These are phyloP conservation scores for Uropsilus gracilis DNA, from an alignment of 2,113 vertebrate genomes.

Conservation along the genomic window DNA sequence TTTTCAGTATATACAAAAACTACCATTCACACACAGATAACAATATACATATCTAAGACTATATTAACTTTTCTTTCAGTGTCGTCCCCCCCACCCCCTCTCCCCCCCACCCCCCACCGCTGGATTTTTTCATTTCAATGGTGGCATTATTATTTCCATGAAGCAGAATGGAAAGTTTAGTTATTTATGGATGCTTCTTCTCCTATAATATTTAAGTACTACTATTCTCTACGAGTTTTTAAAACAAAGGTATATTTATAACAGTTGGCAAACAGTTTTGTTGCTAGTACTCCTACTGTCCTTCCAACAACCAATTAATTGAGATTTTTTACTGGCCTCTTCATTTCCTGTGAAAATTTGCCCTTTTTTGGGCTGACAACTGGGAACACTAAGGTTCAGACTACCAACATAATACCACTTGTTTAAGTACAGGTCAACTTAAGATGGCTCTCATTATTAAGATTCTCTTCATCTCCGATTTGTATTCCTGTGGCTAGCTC, in stretches of 20 bases:
- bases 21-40: neutral
- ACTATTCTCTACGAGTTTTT: neutral
- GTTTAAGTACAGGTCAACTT: neutral
- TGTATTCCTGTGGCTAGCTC: neutral
- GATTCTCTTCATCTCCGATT: neutral
- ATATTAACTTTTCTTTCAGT: neutral
- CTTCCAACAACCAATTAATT: neutral
- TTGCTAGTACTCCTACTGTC: neutral
- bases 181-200: conserved; percentile 23
- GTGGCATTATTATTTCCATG: conserved; percentile 11
- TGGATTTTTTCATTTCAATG: conserved; percentile 28
- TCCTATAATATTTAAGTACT: conserved; percentile 9
- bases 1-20: conserved; percentile 38
- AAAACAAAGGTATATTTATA: conserved; percentile 41
- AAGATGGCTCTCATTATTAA: neutral
- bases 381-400: neutral
- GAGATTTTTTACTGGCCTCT: neutral
- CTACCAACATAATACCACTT: neutral
- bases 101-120: no score
- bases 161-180: neutral
- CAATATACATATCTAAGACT: neutral
- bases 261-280: neutral
- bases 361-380: neutral
- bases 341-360: neutral
- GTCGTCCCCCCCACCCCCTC: no score